Evolutionary conservation across 2,888 invertebrate species (phyloP).

Genomic region (Frankliniella intonsa): DNA sequence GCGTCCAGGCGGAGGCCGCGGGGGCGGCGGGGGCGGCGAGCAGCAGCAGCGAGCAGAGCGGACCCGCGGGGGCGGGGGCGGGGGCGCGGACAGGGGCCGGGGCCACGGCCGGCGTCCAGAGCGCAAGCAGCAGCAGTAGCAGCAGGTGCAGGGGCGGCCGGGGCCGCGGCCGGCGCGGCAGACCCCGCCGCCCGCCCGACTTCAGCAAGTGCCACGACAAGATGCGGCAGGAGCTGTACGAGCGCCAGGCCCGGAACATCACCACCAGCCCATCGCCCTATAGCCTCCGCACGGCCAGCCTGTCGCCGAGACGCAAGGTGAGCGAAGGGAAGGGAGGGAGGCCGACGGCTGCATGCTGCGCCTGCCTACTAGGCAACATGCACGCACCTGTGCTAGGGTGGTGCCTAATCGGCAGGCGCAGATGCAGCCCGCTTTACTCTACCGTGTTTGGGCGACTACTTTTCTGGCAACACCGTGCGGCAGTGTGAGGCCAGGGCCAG

Average conservation of each 20-base stretch:
- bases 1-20: slow-evolving; percentile 27
- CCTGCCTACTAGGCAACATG: too few relatives aligned
- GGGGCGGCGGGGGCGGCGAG: neutral
- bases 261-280: slow-evolving; percentile 54
- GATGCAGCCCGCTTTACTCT: too few relatives aligned
- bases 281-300: slow-evolving; percentile 50
- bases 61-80: slow-evolving; percentile 43
- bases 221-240: slow-evolving; percentile 44
- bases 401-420: too few relatives aligned
- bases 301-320: slow-evolving; percentile 3
- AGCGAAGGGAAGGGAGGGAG: neutral
- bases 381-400: too few relatives aligned
- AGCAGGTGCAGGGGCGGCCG: neutral
- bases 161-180: slow-evolving; percentile 7
- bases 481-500: too few relatives aligned
- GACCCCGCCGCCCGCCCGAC: slow-evolving; percentile 39
- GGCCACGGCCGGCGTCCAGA: neutral
- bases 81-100: slow-evolving; percentile 11
- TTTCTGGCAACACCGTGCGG: too few relatives aligned
- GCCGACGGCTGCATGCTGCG: neutral
- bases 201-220: slow-evolving; percentile 47
- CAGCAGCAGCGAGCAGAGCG: slow-evolving; percentile 44
- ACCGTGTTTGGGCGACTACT: too few relatives aligned
- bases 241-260: slow-evolving; percentile 50
- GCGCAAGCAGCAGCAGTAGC: neutral